Evolutionary conservation across 1,140 invertebrate genomes (phyloP).

Genomic region (Euwallacea similis): DNA sequence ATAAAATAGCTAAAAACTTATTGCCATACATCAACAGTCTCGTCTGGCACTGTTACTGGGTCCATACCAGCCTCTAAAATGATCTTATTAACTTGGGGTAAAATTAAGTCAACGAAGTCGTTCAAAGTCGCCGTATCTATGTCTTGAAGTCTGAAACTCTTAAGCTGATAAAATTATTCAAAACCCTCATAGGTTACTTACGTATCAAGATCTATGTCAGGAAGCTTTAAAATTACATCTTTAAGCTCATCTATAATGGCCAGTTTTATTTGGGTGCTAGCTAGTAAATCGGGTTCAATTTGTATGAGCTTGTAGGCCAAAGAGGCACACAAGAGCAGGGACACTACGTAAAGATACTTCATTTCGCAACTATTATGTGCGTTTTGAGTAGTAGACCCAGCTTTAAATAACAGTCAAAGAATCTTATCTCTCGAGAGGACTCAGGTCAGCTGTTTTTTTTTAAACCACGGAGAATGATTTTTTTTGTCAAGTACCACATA

Average conservation of each 20-base stretch:
- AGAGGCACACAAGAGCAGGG: background rate
- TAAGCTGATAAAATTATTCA: too few species aligned
- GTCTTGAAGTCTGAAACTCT: background rate
- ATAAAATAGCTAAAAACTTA: background rate
- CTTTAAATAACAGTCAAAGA: too few species aligned
- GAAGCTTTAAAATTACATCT: too few species aligned
- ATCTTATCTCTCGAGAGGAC: too few species aligned
- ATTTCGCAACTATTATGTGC: constrained; percentile 32
- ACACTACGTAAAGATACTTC: background rate
- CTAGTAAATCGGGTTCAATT: background rate
- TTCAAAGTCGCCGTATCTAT: constrained; percentile 25
- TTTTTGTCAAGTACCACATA: too few species aligned
- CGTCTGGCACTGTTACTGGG: constrained; percentile 27
- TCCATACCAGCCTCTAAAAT: constrained; percentile 24
- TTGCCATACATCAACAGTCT: constrained; percentile 29
- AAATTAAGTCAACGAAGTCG: constrained; percentile 32
- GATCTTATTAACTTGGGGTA: constrained; percentile 18
- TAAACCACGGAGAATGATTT: too few species aligned
- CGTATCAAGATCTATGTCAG: too few species aligned
- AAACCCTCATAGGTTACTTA: too few species aligned
- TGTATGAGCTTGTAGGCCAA: background rate
- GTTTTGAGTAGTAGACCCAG: too few species aligned
- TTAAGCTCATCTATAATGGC: too few species aligned
- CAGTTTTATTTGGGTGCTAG: too few species aligned
- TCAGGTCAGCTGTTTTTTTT: too few species aligned